Evolutionary conservation across 1,140 invertebrate genomes (phyloP), one percentile per base, ranked within the genome.

Genomic region (Drosophila simulans): DNA sequence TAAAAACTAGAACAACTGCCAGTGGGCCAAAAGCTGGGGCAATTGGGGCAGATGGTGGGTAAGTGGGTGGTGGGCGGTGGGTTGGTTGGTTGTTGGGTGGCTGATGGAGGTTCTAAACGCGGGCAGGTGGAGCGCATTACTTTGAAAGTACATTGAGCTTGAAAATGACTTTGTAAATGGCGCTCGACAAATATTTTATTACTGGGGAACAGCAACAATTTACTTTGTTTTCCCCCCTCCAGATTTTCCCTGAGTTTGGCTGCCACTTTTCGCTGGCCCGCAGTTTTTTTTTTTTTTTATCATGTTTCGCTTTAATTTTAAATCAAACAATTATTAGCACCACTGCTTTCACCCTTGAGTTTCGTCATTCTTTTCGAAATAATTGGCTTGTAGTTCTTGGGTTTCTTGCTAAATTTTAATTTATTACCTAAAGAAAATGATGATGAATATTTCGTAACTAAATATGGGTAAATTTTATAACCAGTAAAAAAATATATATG

Each of bases 141-240:
- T 89, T 80, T 77, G 63, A 84, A 84, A 89, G 80, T 81, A 88
- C 83, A 88, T 89, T 89, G 84, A 89, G 84, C 84, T 89, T 80
- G 84, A 88, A 89, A 89, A 89, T 89, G 85, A 88, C 84, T 89
- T 89, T 89, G 84, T 89, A 89, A 89, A 89, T 89, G 84, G 80
- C 72, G 84, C 84, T 84, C 83, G 75, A 83, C 83, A 88, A 86
- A 88, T 86, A 88, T 88, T 86, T 86, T 86, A 86, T 86, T 88
- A 83, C 83, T 60, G 57, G 62, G 62, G 62, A 78, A 79, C 65
- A 86, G 69, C 59, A 86, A 71, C 78, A 82, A 86, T 88, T 86
- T 82, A 77, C 63, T 88, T 83, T 82, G 70, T 62, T 62, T 48
- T 13, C 31, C n/a, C 25, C 25, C 17, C 20, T 4, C 39, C 17